Conservation (phyloP, 2,113 vertebrate genomes). For the Catharus minimus region DNA sequence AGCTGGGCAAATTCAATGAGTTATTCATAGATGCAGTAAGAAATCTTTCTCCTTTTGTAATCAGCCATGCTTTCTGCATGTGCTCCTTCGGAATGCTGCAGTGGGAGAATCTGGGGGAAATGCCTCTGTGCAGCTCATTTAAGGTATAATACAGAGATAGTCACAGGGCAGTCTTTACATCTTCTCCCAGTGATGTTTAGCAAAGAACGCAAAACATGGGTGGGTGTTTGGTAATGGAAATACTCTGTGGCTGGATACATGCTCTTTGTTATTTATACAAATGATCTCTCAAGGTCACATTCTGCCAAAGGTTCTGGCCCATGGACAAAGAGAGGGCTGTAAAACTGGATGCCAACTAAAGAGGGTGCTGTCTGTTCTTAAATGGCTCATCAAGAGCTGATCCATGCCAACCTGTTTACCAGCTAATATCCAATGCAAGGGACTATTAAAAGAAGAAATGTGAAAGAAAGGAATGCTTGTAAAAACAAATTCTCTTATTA, state of each 20-base stretch:
- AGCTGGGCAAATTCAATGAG: neutral
- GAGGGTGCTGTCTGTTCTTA: conserved; percentile 19
- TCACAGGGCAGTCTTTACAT: neutral
- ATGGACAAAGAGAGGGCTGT: neutral
- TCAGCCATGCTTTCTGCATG: neutral
- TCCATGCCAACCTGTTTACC: neutral
- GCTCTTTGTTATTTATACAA: neutral
- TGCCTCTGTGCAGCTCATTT: neutral
- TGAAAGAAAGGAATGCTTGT: neutral
- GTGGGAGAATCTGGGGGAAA: neutral
- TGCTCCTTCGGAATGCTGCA: neutral
- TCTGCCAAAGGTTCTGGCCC: neutral
- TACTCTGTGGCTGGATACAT: neutral
- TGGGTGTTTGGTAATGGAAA: neutral
- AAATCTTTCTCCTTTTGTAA: neutral
- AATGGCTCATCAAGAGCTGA: neutral
- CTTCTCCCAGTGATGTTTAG: neutral
- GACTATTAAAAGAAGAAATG: neutral
- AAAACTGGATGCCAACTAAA: neutral
- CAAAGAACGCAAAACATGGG: neutral
- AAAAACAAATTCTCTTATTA: neutral
- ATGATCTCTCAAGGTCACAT: neutral
- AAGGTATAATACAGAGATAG: neutral
- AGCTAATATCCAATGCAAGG: neutral
- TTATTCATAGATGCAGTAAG: neutral